A percentile compares a stretch with the other conserved stretches of the same genome.
These are phyloP conservation scores for Drosophila gunungcola DNA, from an alignment of 1,140 invertebrate species.

Conservation along the genomic window DNA sequence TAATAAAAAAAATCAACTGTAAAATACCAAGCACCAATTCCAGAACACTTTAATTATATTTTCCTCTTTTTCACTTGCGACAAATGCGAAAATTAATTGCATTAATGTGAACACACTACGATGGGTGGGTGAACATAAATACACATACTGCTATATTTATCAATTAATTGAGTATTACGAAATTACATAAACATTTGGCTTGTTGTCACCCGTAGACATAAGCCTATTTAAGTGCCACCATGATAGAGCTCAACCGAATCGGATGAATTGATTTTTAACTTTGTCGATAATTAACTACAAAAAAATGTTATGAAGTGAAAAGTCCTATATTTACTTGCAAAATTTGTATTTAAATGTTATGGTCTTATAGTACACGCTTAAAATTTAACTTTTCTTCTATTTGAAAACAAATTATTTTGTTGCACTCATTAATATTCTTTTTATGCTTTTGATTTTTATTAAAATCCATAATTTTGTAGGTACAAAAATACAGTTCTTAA, in stretches of 20 bases:
- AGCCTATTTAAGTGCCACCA: constrained; percentile 52
- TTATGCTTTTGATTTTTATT: too few species aligned
- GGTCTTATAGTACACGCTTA: too few species aligned
- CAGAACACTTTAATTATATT: constrained; percentile 62
- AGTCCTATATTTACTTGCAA: too few species aligned
- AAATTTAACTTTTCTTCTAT: too few species aligned
- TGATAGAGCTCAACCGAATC: constrained; percentile 16
- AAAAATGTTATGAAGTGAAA: neutral
- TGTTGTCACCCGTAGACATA: constrained; percentile 37
- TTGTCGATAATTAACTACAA: neutral
- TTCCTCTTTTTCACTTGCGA: constrained; percentile 49
- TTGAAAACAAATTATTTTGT: too few species aligned
- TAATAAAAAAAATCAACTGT: constrained; percentile 25
- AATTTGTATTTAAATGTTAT: too few species aligned
- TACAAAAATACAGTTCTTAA: too few species aligned
- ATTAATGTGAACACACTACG: constrained; percentile 51
- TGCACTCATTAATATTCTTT: too few species aligned
- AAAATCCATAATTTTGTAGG: too few species aligned
- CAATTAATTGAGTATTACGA: constrained; percentile 66
- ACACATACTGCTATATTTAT: constrained; percentile 39
- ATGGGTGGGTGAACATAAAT: constrained; percentile 3
- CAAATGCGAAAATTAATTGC: constrained; percentile 71
- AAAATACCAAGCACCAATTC: constrained; percentile 19
- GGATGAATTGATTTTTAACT: constrained; percentile 8
- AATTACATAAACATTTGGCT: constrained; percentile 66